phyloP scores from a whole-genome alignment of 2,113 vertebrate species.

The Boleophthalmus pectinirostris region DNA sequence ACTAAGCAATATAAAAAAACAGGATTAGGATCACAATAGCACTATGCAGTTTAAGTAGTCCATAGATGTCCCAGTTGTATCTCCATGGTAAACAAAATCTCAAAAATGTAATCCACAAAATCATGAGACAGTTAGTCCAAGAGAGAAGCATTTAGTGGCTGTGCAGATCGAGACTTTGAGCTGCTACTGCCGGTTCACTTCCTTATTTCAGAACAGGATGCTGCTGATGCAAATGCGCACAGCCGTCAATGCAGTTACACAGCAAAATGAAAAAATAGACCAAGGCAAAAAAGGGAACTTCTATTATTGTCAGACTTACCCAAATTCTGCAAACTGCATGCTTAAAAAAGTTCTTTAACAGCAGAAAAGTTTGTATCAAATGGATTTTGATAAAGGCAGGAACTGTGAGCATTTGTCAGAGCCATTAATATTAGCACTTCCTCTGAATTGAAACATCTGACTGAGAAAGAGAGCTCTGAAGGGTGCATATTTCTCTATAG shows the following conservation, averaged over 20 bases:
- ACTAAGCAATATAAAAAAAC: constrained; percentile 70
- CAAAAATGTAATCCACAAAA: constrained; percentile 15
- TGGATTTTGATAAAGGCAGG: constrained; percentile 36
- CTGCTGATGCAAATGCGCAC: constrained; percentile 64
- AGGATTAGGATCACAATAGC: constrained; percentile 26
- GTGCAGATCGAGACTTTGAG: constrained; percentile 28
- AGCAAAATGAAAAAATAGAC: constrained; percentile 19
- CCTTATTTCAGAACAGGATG: constrained; percentile 89
- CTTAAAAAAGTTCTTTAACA: neutral
- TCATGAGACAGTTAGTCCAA: neutral
- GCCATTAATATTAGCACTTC: constrained; percentile 56
- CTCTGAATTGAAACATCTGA: constrained; percentile 27
- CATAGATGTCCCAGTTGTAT: constrained; percentile 38
- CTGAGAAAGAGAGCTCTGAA: neutral
- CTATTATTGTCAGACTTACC: constrained; percentile 12
- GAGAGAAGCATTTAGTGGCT: constrained; percentile 5
- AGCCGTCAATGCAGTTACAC: constrained; percentile 40
- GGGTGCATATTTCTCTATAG: neutral
- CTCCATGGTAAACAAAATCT: constrained; percentile 53
- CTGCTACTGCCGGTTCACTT: constrained; percentile 58
- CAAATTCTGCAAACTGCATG: neutral
- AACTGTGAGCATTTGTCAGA: constrained; percentile 36
- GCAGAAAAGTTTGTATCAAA: constrained; percentile 15
- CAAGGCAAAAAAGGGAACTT: constrained; percentile 8
- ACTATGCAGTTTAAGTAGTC: constrained; percentile 52